Conservation (phyloP, 2,113 vertebrate genomes). For the Phylloscopus trochilus region DNA sequence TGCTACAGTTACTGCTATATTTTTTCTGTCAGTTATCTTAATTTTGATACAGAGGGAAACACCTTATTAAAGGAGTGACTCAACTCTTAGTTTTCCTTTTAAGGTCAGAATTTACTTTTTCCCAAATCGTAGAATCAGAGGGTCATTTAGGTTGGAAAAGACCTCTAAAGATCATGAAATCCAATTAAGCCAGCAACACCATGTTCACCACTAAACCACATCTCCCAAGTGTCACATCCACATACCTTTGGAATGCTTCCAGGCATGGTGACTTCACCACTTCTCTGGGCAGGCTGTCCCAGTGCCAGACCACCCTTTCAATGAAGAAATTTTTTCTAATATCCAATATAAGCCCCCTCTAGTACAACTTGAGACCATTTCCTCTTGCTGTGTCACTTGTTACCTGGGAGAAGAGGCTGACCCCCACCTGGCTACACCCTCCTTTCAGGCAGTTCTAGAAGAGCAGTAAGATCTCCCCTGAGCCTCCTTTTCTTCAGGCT, state of each 20-base stretch:
- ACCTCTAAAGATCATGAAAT: not conserved
- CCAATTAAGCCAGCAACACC: not conserved
- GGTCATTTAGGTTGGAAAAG: not conserved
- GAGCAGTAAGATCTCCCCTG: not conserved
- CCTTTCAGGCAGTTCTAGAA: not conserved
- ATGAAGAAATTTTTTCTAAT: not conserved
- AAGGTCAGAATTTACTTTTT: not conserved
- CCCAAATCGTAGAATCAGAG: not conserved
- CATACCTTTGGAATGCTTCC: not conserved
- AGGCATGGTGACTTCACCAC: not conserved
- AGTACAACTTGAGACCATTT: not conserved
- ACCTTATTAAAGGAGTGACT: not conserved
- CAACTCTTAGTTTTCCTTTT: not conserved
- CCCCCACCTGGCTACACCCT: not conserved
- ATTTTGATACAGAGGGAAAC: not conserved
- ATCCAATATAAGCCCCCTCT: not conserved
- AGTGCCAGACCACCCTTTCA: not conserved
- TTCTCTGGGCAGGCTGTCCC: not conserved
- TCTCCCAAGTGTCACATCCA: not conserved
- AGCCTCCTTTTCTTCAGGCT: not conserved
- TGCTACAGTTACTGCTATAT: not conserved
- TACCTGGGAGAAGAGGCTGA: not conserved
- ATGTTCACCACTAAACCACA: not conserved
- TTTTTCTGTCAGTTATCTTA: not conserved
- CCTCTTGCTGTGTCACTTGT: not conserved